Conservation (phyloP, 2,113 vertebrate genomes). For the Aramus guarauna region DNA sequence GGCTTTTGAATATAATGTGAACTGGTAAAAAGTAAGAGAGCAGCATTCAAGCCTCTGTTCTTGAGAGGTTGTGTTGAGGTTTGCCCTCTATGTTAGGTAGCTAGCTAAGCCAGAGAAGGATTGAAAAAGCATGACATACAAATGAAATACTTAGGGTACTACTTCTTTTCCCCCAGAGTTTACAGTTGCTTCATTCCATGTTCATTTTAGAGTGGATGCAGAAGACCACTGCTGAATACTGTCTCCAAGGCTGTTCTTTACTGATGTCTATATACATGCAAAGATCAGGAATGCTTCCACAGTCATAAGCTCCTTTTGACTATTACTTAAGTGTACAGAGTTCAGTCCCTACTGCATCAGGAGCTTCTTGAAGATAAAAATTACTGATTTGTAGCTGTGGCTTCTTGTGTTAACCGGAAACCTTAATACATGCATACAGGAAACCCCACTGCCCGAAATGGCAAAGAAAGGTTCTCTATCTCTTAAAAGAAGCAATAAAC, state of each 20-base stretch:
- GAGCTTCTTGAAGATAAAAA: background rate
- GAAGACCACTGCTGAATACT: background rate
- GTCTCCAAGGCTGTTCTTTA: background rate
- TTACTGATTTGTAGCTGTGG: background rate
- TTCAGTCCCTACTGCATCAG: background rate
- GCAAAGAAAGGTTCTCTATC: background rate
- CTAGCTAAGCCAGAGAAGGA: background rate
- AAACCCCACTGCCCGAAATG: background rate
- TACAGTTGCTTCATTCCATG: background rate
- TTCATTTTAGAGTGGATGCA: background rate
- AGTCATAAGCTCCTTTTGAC: background rate
- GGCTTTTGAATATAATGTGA: background rate
- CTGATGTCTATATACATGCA: background rate
- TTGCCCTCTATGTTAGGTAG: no score
- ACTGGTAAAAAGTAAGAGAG: background rate
- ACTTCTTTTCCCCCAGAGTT: background rate
- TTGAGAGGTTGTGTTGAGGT: background rate
- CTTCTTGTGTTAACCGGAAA: background rate
- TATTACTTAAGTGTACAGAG: background rate
- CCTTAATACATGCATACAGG: background rate
- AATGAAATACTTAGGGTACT: background rate
- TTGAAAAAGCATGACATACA: background rate
- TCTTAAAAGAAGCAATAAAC: background rate
- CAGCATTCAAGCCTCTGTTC: background rate
- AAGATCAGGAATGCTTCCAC: background rate